Conservation (phyloP, 2,888 invertebrate species). For the Allacma fusca region DNA sequence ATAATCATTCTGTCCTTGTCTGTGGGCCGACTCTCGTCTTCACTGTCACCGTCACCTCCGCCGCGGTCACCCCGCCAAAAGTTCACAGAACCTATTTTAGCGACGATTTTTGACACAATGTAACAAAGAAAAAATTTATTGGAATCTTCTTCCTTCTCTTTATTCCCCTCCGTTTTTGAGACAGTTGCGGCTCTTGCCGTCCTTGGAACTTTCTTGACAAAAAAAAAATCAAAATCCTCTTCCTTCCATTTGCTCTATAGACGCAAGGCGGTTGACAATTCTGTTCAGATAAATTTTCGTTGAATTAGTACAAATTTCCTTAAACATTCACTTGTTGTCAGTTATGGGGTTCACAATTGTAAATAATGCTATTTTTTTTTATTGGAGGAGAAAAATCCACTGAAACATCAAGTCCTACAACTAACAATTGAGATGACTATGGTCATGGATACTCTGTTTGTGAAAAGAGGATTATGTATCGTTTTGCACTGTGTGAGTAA, state of each 20-base stretch:
- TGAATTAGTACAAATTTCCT: not conserved
- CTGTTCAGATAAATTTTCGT: not conserved
- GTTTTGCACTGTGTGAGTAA: not conserved
- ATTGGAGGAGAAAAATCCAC: too few relatives aligned
- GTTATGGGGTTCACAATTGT: too few relatives aligned
- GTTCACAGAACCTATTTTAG: slow-evolving; percentile 45
- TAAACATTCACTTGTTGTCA: too few relatives aligned
- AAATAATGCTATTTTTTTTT: too few relatives aligned
- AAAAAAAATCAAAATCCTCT: not conserved
- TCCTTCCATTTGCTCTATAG: not conserved
- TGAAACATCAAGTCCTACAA: not conserved
- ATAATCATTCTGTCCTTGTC: slow-evolving; percentile 57
- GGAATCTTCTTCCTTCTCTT: slow-evolving; percentile 10
- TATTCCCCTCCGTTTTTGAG: slow-evolving; percentile 23
- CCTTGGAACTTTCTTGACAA: not conserved
- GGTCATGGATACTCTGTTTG: slow-evolving; percentile 3
- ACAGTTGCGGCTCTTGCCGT: slow-evolving; percentile 3
- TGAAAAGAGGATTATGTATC: slow-evolving; percentile 5
- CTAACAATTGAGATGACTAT: slow-evolving; percentile 1
- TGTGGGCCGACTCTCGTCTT: slow-evolving; percentile 34
- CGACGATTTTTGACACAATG: slow-evolving; percentile 35
- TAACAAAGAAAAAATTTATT: not conserved
- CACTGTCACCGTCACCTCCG: slow-evolving; percentile 33
- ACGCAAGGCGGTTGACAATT: not conserved
- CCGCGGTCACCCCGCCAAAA: slow-evolving; percentile 41